Base-by-base conservation (phyloP, 2,113 vertebrate genomes). In the Atlantisia rogersi region DNA sequence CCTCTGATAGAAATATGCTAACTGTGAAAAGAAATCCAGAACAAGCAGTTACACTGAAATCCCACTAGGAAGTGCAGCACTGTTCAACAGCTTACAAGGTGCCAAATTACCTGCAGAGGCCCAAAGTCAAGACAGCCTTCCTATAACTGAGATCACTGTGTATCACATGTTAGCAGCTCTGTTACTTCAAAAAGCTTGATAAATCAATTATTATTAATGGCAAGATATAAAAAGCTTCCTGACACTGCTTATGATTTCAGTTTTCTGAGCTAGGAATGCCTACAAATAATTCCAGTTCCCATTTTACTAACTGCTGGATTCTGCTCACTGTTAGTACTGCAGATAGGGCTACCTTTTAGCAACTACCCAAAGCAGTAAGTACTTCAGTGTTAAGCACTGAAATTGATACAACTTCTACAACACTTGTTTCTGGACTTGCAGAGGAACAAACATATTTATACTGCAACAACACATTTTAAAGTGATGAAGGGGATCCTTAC, bases 1-100 rank as follows among this genome's bases (percentile, higher is more conserved):
- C 95, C 99, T 99, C 98, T 99, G 99, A 97, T 99, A 99, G 95
- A 99, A 99, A 96, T 99, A 99, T 3, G 99, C 99, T 97, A 99
- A 96, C 99, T 99, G 96, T 55, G 48, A 97, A 96, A 96, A 84
- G 58, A 97, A 93, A 97, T 68, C 29, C 60, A 94, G 90, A 97
- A 81, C 52, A 94, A 79, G n/a, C 6, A 82, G 20, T 88, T 76
- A 93, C 21, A 89, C 9, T 29, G 24, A 68, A 81, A 76, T 63
- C 16, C n/a, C 62, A 62, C 56, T 19, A 39, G 28, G 39, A 86
- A 40, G 25, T 11, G 44, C 5, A 10, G 32, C 9, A 35, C 12
- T 25, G 6, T 31, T 1, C 6, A 77, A 39, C 12, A 83, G 39
- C 26, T n/a, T 76, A 0, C 10, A 70, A 77, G 20, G 65, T 75